phyloP scores from a whole-genome alignment of 92 coral and sea anemone species.

The Ricordea florida region DNA sequence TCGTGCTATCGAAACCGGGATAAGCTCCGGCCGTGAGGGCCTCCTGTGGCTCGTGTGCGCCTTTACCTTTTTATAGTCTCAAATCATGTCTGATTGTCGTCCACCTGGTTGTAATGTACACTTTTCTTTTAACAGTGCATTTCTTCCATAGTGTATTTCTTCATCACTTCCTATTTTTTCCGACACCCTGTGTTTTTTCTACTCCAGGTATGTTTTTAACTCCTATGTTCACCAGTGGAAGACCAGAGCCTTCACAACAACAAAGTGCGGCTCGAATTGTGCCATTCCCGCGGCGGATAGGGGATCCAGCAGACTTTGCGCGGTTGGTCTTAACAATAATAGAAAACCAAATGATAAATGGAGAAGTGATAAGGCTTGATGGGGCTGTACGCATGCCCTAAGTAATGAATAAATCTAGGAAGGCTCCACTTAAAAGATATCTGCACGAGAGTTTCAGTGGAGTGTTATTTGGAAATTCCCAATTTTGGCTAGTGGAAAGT shows the following conservation, averaged over 20 bases:
- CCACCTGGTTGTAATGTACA: too few species aligned
- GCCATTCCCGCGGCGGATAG: constrained; percentile 87
- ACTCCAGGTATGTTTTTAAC: constrained; percentile 80
- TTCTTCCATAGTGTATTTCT: background rate
- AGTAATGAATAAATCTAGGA: too few species aligned
- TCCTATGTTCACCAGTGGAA: constrained; percentile 68
- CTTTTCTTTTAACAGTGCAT: background rate
- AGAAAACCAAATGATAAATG: constrained; percentile 91
- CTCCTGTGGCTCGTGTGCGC: too few species aligned
- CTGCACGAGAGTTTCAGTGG: too few species aligned
- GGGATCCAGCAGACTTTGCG: constrained; percentile 89
- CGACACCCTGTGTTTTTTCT: background rate
- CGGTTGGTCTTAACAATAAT: constrained; percentile 86
- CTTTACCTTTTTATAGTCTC: too few species aligned
- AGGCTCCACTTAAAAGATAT: too few species aligned
- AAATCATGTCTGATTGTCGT: background rate
- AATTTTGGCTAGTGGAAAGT: too few species aligned
- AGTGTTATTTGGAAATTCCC: too few species aligned
- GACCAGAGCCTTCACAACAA: constrained; percentile 73
- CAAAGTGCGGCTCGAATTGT: constrained; percentile 57
- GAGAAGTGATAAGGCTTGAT: constrained; percentile 87
- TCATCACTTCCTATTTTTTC: too few species aligned
- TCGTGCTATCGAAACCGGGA: too few species aligned
- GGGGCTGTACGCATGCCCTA: constrained; percentile 78
- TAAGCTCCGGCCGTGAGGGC: too few species aligned